Conservation (phyloP, 2,113 vertebrate species). For the Seriola dumerili region DNA sequence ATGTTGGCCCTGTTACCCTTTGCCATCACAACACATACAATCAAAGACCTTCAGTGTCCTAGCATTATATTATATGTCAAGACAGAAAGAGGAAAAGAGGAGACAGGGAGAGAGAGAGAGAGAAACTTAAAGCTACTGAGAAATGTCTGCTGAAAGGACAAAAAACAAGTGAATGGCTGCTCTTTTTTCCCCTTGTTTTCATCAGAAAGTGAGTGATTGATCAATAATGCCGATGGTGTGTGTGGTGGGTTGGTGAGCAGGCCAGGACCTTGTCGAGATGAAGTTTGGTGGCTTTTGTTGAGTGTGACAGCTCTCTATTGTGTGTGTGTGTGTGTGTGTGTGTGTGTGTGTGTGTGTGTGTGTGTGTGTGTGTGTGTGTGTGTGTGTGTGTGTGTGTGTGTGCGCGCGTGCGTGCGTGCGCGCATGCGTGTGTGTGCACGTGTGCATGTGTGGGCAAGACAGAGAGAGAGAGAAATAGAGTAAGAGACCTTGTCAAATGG, state of each 20-base stretch:
- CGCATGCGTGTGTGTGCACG: too few relatives aligned
- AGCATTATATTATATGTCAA: conserved; percentile 58
- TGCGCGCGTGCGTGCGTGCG: neutral
- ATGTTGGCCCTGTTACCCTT: conserved; percentile 70
- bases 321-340: neutral
- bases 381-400: too few relatives aligned
- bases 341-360: neutral
- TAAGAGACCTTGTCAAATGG: conserved; percentile 12
- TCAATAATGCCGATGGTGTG: conserved; percentile 66
- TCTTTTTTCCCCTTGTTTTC: conserved; percentile 45
- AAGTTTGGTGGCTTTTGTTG: conserved; percentile 63
- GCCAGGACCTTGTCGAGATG: conserved; percentile 67
- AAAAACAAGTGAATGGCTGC: conserved; percentile 34
- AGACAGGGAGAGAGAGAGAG: conserved; percentile 7
- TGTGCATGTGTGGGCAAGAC: neutral
- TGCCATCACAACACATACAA: conserved; percentile 58
- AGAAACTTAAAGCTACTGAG: conserved; percentile 11
- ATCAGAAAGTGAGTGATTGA: conserved; percentile 68
- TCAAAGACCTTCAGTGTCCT: conserved; percentile 55
- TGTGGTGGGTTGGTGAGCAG: conserved; percentile 49
- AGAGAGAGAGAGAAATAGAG: neutral
- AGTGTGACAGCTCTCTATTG: conserved; percentile 40
- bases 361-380: neutral
- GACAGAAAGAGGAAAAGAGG: conserved; percentile 1
- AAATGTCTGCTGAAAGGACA: conserved; percentile 51